Evolutionary conservation across 2,113 vertebrate genomes (phyloP), one percentile per base, ranked within the genome.

Genomic region (Oncorhynchus kisutch): DNA sequence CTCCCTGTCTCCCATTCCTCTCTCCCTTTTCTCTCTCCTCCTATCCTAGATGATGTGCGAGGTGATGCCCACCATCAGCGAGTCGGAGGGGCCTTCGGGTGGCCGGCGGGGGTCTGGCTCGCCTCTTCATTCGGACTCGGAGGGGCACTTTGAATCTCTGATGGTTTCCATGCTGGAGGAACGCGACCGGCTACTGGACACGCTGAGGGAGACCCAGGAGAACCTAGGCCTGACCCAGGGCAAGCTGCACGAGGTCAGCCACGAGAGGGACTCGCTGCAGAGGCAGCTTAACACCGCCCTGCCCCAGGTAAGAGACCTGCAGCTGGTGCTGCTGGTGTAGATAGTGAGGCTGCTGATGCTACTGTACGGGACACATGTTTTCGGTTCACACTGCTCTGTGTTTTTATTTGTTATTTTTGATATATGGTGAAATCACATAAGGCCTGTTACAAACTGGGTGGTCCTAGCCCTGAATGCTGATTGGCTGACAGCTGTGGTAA

Each of bases 161-260:
- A 99, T 99, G 98, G 98, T 99, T 27, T 98, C 97, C 79, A 99
- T 99, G 98, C 88, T 99, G 88, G 97, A 99, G 84, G 97, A 99
- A 86, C 88, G 96, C 75, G 98, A 99, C 88, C 94, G 97, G 16
- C 95, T 99, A 54, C 94, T 99, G 1, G 98, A 99, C 82, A 99
- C 97, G 0, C 93, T 99, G 34, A 84, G 98, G n/a, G 98, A 99
- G 88, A 96, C 95, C 5, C 98, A 99, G 88, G 98, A 99, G 84
- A 97, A 97, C 0, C 93, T 99, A 76, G 96, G 96, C 0, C 72
- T 99, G 81, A 96, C 96, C 18, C 98, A 99, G 93, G 89, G 97
- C 82, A 97, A 97, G 69, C 89, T 98, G 7, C 97, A 99, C 0
- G 98, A 99, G 88, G 95, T 98, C 49, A 95, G 95, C 77, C 97